These are phyloP conservation scores for Anoplopoma fimbria DNA, from an alignment of 2,113 vertebrate species.

Conservation along the genomic window DNA sequence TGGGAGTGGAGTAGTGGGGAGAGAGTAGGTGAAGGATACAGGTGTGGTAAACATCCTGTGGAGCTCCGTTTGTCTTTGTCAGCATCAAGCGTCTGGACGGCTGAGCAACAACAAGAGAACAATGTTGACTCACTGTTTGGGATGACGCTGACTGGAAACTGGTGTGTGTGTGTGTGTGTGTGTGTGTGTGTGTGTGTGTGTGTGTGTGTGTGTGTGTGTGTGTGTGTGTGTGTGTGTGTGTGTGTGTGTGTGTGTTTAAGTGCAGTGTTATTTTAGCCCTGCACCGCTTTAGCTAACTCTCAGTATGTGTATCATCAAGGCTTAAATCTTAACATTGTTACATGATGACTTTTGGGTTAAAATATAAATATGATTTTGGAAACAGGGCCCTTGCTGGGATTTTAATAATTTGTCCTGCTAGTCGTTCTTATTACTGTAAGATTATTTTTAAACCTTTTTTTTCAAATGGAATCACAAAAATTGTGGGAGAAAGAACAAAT, in stretches of 20 bases:
- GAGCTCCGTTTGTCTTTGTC: conserved; percentile 46
- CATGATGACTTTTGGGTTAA: not conserved
- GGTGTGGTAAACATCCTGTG: conserved; percentile 77
- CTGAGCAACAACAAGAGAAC: conserved; percentile 26
- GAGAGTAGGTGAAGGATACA: conserved; percentile 22
- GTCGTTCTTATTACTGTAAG: not conserved
- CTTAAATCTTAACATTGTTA: not conserved
- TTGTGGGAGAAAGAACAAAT: not conserved
- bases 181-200: not conserved
- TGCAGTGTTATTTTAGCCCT: not conserved
- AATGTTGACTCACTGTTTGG: conserved; percentile 18
- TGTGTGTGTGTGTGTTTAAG: not conserved
- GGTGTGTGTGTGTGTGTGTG: not conserved
- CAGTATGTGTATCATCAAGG: too few species aligned
- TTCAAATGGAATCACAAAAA: not conserved
- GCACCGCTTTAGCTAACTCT: not conserved
- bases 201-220: not conserved
- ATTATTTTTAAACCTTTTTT: not conserved
- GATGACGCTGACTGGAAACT: conserved; percentile 16
- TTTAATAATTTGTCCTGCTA: not conserved
- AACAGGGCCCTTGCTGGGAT: not conserved
- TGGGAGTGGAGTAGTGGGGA: not conserved
- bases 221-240: not conserved
- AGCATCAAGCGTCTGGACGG: conserved; percentile 20
- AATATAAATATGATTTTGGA: not conserved